Evolutionary conservation across 2,113 vertebrate species (phyloP).

Genomic region (Hydrolagus affinis): DNA sequence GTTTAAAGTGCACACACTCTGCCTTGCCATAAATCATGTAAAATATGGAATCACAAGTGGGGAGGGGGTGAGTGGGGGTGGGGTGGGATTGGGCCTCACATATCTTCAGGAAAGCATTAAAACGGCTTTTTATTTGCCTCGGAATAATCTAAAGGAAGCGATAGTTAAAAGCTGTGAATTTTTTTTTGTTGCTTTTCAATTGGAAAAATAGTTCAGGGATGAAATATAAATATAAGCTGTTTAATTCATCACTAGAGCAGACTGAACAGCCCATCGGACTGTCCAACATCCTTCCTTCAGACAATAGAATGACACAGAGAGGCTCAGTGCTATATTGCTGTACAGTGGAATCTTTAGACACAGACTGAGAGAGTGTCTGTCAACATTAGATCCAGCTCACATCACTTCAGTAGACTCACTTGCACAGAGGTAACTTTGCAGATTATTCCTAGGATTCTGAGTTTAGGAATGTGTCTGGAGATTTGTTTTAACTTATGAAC

Average conservation of each 20-base stretch:
- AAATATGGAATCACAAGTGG: too few relatives aligned
- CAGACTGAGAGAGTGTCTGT: not conserved
- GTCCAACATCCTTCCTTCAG: not conserved
- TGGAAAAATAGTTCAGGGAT: not conserved
- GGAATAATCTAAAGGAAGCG: not conserved
- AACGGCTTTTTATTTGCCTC: not conserved
- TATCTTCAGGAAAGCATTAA: not conserved
- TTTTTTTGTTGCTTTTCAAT: not conserved
- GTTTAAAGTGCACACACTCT: not conserved
- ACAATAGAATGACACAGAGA: not conserved
- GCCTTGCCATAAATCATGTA: too few relatives aligned
- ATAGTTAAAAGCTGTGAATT: not conserved
- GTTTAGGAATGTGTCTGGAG: too few relatives aligned
- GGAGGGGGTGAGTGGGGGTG: too few relatives aligned
- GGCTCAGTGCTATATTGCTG: slow-evolving; percentile 7
- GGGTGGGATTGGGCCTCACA: not conserved
- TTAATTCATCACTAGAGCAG: not conserved
- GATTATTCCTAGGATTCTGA: not conserved
- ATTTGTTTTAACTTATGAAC: not conserved
- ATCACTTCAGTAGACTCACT: not conserved
- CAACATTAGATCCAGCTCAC: not conserved
- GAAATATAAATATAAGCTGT: not conserved
- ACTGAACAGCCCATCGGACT: not conserved
- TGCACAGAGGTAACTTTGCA: not conserved
- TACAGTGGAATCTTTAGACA: not conserved